These are phyloP conservation scores for Fundulus diaphanus DNA, from an alignment of 2,797 vertebrate species.

Conservation along the genomic window DNA sequence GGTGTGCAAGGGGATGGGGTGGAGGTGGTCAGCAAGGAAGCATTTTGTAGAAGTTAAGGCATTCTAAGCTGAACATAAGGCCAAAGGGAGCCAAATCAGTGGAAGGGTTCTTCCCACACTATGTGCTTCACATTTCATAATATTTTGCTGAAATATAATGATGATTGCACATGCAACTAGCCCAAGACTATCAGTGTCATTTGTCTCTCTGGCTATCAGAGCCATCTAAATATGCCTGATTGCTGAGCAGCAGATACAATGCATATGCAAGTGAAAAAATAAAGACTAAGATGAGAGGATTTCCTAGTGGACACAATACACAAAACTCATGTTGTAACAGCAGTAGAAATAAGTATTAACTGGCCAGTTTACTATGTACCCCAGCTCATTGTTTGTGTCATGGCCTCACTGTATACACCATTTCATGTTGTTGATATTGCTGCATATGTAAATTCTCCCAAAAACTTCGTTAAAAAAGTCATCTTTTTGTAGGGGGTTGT, in stretches of 20 bases:
- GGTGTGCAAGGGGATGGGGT: neutral
- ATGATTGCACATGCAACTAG: conserved; percentile 41
- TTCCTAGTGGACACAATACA: conserved; percentile 28
- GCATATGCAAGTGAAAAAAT: neutral
- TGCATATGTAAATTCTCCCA: no score
- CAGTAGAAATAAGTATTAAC: neutral
- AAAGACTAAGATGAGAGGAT: neutral
- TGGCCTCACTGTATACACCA: no score
- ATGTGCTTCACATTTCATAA: conserved; percentile 37
- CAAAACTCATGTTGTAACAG: neutral
- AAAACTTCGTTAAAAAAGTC: no score
- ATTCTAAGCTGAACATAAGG: conserved; percentile 77
- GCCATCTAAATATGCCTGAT: conserved; percentile 24
- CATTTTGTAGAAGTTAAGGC: conserved; percentile 73
- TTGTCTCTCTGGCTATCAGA: neutral
- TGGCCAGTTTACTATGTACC: no score
- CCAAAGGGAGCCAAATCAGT: conserved; percentile 68
- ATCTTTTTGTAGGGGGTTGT: no score
- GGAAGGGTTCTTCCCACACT: conserved; percentile 69
- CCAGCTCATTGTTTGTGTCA: no score
- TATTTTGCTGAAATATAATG: conserved; percentile 55
- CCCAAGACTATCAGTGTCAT: conserved; percentile 16
- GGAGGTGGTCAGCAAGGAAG: conserved; percentile 52
- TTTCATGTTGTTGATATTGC: no score
- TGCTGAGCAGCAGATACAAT: conserved; percentile 13